These are phyloP conservation scores for Cyclophora punctaria DNA, from an alignment of 2,888 invertebrate species.

Conservation along the genomic window DNA sequence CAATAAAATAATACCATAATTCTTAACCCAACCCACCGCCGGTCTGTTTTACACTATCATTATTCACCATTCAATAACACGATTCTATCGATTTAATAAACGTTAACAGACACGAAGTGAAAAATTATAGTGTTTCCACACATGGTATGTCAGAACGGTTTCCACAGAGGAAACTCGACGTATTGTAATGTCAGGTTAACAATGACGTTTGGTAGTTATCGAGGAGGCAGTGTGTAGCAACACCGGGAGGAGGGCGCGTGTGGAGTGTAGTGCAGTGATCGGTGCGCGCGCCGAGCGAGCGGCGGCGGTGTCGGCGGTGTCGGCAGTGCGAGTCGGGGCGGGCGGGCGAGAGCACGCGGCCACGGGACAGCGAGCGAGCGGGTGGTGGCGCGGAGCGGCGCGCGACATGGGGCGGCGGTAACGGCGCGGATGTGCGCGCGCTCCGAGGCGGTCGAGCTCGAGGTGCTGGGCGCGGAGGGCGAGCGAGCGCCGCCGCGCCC, in stretches of 20 bases:
- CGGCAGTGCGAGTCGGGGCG: conserved; percentile 34
- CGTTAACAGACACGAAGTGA: too few species aligned
- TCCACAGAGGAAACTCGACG: too few species aligned
- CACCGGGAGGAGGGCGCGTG: conserved; percentile 23
- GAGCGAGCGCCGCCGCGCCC: conserved; percentile 82
- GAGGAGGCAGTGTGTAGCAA: conserved; percentile 24
- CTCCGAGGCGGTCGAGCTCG: conserved; percentile 84
- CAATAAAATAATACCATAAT: too few species aligned
- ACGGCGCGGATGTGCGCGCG: conserved; percentile 86
- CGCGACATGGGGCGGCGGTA: conserved; percentile 82
- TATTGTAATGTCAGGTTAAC: not conserved
- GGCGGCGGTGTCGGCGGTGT: conserved; percentile 25
- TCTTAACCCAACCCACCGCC: too few species aligned
- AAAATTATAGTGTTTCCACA: conserved; percentile 2
- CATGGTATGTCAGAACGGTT: too few species aligned
- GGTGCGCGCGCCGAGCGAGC: conserved; percentile 37
- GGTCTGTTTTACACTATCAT: too few species aligned
- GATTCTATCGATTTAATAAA: too few species aligned
- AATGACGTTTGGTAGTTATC: not conserved
- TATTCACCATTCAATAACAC: too few species aligned
- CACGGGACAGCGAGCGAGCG: conserved; percentile 29
- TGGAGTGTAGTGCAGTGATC: conserved; percentile 3
- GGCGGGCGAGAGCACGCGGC: conserved; percentile 47
- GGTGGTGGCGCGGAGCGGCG: conserved; percentile 60
- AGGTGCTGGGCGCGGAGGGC: conserved; percentile 87